phyloP scores from a whole-genome alignment of 2,888 invertebrate species.

The Eristalinus sepulchralis region DNA sequence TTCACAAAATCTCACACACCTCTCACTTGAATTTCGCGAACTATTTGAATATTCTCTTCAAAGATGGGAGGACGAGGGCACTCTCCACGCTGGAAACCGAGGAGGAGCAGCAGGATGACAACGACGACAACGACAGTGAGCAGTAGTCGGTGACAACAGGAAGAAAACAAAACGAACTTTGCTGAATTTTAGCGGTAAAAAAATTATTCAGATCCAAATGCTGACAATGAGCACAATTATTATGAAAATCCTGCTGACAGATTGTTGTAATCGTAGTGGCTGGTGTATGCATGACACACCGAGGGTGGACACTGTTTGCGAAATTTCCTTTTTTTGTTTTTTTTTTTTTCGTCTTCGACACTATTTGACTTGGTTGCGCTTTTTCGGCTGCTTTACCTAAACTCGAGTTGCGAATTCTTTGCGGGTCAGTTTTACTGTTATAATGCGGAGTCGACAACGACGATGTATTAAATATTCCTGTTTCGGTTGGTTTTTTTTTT shows the following conservation, averaged over 20 bases:
- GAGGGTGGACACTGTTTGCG: conserved; percentile 39
- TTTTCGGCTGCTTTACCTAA: neutral
- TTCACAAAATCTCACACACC: neutral
- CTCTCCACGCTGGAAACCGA: neutral
- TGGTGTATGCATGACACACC: conserved; percentile 68
- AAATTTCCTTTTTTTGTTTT: conserved; percentile 12
- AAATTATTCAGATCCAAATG: conserved; percentile 20
- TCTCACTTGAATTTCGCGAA: conserved; percentile 34
- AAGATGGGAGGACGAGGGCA: conserved; percentile 22
- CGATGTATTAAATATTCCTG: conserved; percentile 13
- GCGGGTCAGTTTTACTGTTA: conserved; percentile 60
- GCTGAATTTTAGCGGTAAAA: conserved; percentile 41
- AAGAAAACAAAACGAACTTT: conserved; percentile 9
- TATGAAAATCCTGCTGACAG: conserved; percentile 37
- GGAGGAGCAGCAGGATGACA: neutral
- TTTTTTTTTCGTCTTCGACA: neutral
- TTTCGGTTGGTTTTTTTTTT: too few species aligned
- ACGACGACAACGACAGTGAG: neutral
- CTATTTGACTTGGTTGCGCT: neutral
- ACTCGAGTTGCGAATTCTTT: conserved; percentile 3
- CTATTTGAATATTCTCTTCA: conserved; percentile 61
- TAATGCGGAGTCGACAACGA: neutral
- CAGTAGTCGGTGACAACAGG: conserved; percentile 25
- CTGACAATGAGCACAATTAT: conserved; percentile 20
- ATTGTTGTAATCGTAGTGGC: conserved; percentile 41